These are phyloP conservation scores for Porites evermanni DNA, from an alignment of 92 coral and sea anemone genomes.

Conservation along the genomic window DNA sequence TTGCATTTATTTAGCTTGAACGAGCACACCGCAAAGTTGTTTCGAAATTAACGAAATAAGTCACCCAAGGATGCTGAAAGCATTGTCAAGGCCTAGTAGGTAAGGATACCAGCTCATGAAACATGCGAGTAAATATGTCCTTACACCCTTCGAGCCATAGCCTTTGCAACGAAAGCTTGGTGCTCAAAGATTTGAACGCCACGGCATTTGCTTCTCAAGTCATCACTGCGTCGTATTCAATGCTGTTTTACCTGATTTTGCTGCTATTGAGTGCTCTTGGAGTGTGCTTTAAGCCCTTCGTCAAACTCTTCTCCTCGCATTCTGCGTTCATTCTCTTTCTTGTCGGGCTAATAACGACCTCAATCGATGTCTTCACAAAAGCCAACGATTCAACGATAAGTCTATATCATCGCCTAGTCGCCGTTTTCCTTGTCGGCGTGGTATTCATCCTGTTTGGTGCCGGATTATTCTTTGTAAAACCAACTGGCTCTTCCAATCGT, in stretches of 20 bases:
- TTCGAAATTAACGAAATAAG: too few relatives aligned
- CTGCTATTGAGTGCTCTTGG: conserved; percentile 46
- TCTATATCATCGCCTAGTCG: conserved; percentile 41
- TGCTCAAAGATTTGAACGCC: conserved; percentile 5
- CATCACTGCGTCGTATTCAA: conserved; percentile 58
- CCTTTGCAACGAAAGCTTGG: neutral
- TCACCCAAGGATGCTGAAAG: too few relatives aligned
- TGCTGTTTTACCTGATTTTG: conserved; percentile 56
- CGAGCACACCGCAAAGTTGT: too few relatives aligned
- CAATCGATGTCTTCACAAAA: conserved; percentile 50
- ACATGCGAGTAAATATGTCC: too few relatives aligned
- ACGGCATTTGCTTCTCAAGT: conserved; percentile 49
- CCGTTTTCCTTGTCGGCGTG: conserved; percentile 57
- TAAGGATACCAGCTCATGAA: neutral
- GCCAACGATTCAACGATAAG: neutral
- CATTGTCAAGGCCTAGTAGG: neutral
- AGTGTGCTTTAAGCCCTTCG: conserved; percentile 22
- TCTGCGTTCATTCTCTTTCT: conserved; percentile 59
- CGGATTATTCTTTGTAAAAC: conserved; percentile 48
- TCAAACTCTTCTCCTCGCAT: conserved; percentile 49
- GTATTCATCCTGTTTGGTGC: conserved; percentile 59
- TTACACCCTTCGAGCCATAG: too few relatives aligned
- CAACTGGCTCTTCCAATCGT: conserved; percentile 23
- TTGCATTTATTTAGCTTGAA: too few relatives aligned
- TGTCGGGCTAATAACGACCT: conserved; percentile 47